These are phyloP conservation scores for Fulica atra DNA, from an alignment of 2,113 vertebrate species.

Conservation along the genomic window DNA sequence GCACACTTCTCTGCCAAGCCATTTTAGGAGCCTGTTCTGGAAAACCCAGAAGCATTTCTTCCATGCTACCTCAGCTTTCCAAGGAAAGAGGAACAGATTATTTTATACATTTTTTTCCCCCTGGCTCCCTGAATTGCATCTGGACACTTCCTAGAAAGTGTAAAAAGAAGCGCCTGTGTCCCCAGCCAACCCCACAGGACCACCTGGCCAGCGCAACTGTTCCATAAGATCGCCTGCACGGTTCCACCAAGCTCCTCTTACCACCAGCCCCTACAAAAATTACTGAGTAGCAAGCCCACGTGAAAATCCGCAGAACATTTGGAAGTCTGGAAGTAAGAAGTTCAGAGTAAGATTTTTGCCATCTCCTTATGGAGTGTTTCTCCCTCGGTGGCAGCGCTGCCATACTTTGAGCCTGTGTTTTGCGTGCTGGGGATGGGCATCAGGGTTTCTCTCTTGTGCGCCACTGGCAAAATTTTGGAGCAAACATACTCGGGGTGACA, in stretches of 20 bases:
- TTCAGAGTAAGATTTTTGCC: background rate
- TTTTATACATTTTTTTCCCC: background rate
- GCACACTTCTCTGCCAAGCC: background rate
- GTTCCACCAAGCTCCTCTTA: background rate
- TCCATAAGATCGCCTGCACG: background rate
- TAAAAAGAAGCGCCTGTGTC: constrained; percentile 49
- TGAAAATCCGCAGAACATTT: background rate
- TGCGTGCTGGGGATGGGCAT: fast-evolving
- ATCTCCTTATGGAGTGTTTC: background rate
- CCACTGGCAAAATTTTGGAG: background rate
- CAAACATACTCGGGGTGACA: background rate
- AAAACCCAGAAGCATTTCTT: constrained; percentile 3
- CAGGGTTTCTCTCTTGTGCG: background rate
- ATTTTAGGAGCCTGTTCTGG: background rate
- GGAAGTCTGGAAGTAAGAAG: background rate
- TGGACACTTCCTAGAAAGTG: constrained; percentile 50
- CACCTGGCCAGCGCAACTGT: constrained; percentile 40
- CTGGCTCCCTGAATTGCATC: background rate
- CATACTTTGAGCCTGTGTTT: background rate
- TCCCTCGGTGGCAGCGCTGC: background rate
- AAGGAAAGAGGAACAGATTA: constrained; percentile 6
- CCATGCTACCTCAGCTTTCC: background rate
- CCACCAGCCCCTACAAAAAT: background rate
- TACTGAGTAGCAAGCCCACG: background rate
- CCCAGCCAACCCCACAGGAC: constrained; percentile 26